Conservation (phyloP, 2,113 vertebrate species). For the Aphelocoma coerulescens region DNA sequence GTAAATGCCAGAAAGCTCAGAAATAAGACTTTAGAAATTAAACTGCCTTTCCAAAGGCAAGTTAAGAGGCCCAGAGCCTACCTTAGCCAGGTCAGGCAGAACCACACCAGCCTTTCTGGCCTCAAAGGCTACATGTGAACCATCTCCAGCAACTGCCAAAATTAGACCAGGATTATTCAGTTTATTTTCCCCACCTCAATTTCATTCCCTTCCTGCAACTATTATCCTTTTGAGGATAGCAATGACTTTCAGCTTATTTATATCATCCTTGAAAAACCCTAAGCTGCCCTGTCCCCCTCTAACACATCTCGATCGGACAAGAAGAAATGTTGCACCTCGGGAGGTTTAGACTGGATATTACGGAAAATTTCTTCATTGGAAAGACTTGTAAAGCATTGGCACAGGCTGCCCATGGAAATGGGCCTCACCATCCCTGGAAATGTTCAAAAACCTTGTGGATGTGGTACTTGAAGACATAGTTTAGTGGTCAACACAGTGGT, state of each 20-base stretch:
- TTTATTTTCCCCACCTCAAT: neutral
- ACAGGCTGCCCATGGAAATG: neutral
- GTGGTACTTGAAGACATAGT: neutral
- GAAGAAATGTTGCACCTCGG: rapidly evolving
- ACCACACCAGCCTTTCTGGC: neutral
- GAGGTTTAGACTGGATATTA: neutral
- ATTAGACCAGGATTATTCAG: neutral
- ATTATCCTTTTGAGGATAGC: neutral
- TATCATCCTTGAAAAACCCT: neutral
- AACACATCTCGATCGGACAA: neutral
- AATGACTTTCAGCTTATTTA: neutral
- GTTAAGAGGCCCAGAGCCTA: neutral
- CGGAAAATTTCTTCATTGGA: neutral
- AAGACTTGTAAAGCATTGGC: neutral
- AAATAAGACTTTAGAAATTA: neutral
- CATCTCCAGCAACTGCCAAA: neutral
- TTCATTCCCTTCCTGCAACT: neutral
- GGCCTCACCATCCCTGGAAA: neutral
- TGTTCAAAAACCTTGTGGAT: neutral
- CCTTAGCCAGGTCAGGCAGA: neutral
- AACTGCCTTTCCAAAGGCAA: neutral
- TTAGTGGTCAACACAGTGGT: neutral
- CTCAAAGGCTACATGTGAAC: neutral
- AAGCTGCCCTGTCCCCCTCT: neutral
- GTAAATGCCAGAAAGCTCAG: neutral